Base-by-base conservation (phyloP, 2,797 vertebrate species). In the Cynodonichthys magdalenae region DNA sequence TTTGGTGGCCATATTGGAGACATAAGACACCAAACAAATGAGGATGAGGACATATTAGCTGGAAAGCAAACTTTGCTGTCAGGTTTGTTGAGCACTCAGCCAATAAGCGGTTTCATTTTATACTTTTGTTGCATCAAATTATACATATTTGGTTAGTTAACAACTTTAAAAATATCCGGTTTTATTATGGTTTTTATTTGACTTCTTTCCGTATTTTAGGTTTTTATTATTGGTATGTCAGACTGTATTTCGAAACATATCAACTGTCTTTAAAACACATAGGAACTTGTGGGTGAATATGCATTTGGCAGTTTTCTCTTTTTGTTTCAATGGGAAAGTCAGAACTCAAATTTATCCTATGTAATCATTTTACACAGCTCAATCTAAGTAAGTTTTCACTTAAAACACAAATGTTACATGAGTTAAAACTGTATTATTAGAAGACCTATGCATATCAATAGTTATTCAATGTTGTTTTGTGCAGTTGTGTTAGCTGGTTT, bases 1-100 rank as follows among this genome's bases (percentile, higher is more conserved):
- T 67, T 56, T 45, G 53, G 18, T 54, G 31, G 42, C 3, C 60
- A 19, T 24, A 53, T 39, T 50, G 24, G 14, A 11, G 41, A 54
- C 24, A 71, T 1, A 17, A 45, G 42, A 44, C 27, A 28, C 20
- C 6, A 1, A 7, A 12, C 2, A 10, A 44, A 28, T 44, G 27
- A 44, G 1, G 20, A 60, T 6, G 17, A 24, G 50, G 34, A 44
- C 27, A 19, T 12, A 17, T 18, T 12, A 46, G 29, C 11, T 52
- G n/a, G 17, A 53, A 53, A 24, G 18, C 18, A 17, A 46, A 31
- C 45, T 14, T 39, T 54, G 20, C 27, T 19, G 41, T 20, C 20
- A 42, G 11, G 11, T 36, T 36, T 36, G 34, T 11, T 36, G 34
- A 36, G 34, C 34, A 11, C 34, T 11, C 10, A 36, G 11, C 34